Conservation (phyloP, 2,113 vertebrate genomes). For the Gnathonemus echidnorhynchus region DNA sequence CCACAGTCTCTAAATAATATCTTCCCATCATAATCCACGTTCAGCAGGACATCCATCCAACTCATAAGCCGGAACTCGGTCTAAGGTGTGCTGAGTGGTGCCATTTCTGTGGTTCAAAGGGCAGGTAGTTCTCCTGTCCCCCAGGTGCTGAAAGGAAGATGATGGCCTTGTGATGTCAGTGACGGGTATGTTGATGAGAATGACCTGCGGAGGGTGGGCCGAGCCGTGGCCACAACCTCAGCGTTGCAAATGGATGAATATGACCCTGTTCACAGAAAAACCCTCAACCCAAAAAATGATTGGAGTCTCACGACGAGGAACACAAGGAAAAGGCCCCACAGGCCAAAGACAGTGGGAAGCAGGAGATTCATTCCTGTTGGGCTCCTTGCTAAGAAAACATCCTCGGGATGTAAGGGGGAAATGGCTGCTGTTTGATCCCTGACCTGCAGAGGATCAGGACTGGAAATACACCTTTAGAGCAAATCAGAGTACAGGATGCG, state of each 20-base stretch:
- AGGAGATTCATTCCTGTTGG: background rate
- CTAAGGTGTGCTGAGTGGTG: background rate
- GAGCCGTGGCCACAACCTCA: background rate
- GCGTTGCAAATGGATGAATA: background rate
- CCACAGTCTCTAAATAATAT: background rate
- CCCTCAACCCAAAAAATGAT: background rate
- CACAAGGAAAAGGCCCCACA: background rate
- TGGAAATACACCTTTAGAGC: background rate
- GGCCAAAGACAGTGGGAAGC: background rate
- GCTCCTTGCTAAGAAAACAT: background rate
- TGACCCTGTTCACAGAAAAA: background rate
- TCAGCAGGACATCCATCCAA: background rate
- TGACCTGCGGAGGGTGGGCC: background rate
- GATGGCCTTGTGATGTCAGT: background rate
- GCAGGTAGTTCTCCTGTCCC: background rate
- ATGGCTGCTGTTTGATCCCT: background rate
- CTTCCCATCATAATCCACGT: background rate
- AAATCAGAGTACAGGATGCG: background rate
- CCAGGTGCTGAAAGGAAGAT: background rate
- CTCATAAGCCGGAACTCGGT: background rate
- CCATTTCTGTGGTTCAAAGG: background rate
- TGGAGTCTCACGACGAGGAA: background rate
- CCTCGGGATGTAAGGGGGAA: background rate
- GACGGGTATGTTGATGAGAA: background rate
- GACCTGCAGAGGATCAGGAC: background rate